Percentiles rank a stretch among this genome's conserved stretches.
phyloP scores from a whole-genome alignment of 2,113 vertebrate genomes.

The Melanerpes aurifrons region DNA sequence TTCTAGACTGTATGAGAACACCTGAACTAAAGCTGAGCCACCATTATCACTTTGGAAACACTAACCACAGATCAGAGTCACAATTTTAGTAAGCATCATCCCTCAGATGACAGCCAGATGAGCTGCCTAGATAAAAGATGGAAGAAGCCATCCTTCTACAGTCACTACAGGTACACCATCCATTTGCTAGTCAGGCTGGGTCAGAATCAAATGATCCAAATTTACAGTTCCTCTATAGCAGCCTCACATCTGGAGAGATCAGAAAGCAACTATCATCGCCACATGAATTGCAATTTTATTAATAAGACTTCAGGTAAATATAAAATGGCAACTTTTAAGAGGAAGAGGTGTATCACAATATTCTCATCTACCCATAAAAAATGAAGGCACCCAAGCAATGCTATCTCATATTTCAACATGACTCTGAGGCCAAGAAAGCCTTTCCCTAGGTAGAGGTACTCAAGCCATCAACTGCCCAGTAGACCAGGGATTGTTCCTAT shows the following conservation, averaged over 20 bases:
- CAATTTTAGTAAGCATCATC: neutral
- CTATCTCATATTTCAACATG: neutral
- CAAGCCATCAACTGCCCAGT: slow-evolving; percentile 13
- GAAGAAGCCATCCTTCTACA: neutral
- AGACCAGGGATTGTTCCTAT: slow-evolving; percentile 32
- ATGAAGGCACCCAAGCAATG: neutral
- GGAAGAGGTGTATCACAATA: neutral
- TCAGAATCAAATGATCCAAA: neutral
- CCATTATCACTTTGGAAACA: neutral
- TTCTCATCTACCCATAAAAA: neutral
- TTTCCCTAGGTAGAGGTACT: neutral
- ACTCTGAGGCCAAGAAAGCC: neutral
- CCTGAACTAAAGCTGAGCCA: neutral
- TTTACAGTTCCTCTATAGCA: neutral
- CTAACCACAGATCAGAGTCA: neutral
- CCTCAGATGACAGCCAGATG: neutral
- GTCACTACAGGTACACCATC: neutral
- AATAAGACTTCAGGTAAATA: neutral
- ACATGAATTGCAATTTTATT: neutral
- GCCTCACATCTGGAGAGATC: neutral
- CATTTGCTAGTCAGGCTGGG: neutral
- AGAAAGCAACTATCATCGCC: neutral
- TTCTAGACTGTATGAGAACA: neutral
- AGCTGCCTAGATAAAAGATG: neutral
- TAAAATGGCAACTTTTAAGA: neutral